Percentiles rank a stretch among this genome's conserved stretches.
phyloP scores from a whole-genome alignment of 2,797 vertebrate species.

The Clarias laeviceps region DNA sequence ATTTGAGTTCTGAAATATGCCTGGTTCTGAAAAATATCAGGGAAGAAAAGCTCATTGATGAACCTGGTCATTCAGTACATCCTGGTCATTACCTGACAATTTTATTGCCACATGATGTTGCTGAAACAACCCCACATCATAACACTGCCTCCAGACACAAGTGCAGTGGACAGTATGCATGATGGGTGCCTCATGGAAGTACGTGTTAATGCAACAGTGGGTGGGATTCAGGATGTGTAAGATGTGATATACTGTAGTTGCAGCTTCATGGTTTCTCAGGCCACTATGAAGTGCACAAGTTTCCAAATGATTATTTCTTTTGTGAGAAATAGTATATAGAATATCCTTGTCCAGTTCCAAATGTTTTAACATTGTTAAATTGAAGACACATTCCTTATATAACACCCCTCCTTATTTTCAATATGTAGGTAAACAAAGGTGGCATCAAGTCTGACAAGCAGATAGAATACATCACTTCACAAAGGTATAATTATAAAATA shows the following conservation, averaged over 20 bases:
- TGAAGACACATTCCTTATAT: too few relatives aligned
- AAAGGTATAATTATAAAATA: slow-evolving; percentile 68
- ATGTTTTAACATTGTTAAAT: neutral
- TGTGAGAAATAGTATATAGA: neutral
- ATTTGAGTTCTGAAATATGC: too few relatives aligned
- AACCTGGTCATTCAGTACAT: too few relatives aligned
- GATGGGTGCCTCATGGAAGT: neutral
- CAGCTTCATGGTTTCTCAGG: neutral
- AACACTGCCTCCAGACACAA: too few relatives aligned
- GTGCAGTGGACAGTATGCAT: too few relatives aligned
- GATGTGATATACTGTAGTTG: neutral
- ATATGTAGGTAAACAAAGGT: slow-evolving; percentile 74
- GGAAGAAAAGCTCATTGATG: too few relatives aligned
- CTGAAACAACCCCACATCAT: too few relatives aligned
- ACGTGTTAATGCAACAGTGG: neutral
- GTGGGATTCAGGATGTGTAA: neutral
- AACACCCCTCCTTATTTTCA: neutral
- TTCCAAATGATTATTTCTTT: neutral
- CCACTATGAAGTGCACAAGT: neutral
- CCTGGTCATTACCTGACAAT: too few relatives aligned
- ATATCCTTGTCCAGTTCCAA: neutral
- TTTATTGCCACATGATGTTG: too few relatives aligned
- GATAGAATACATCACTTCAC: slow-evolving; percentile 78
- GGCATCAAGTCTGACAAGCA: slow-evolving; percentile 80
- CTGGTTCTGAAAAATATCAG: too few relatives aligned